A percentile compares a stretch with the other conserved stretches of the same genome.
phyloP scores from a whole-genome alignment of 2,888 invertebrate genomes.

The Heliconius aoede region DNA sequence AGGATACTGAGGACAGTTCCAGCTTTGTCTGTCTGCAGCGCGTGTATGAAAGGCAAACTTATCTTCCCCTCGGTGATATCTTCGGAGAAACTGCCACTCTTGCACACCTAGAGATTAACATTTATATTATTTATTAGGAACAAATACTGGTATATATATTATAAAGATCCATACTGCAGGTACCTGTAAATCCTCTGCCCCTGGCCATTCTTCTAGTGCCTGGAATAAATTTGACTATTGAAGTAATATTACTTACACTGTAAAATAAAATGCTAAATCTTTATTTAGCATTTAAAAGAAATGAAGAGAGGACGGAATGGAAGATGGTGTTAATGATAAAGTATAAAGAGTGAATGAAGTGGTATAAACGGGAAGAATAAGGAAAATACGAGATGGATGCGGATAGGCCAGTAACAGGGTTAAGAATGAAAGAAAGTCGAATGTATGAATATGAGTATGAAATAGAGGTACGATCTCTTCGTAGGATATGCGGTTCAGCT shows the following conservation, averaged over 20 bases:
- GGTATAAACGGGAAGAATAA: no score
- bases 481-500: no score
- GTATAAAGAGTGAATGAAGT: no score
- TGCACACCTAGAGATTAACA: slow-evolving; percentile 50
- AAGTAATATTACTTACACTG: background rate
- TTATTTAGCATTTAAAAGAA: background rate
- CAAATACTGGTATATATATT: background rate
- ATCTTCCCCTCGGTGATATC: slow-evolving; percentile 97
- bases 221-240: slow-evolving; percentile 7
- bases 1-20: slow-evolving; percentile 85
- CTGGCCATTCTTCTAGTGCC: slow-evolving; percentile 39
- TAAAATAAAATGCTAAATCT: no score
- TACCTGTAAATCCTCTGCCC: slow-evolving; percentile 21
- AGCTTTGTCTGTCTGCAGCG: slow-evolving; percentile 86
- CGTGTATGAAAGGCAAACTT: slow-evolving; percentile 95
- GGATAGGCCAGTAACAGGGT: no score
- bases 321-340: no score
- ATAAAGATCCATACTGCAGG: background rate
- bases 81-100: slow-evolving; percentile 94
- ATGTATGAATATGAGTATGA: no score
- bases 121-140: background rate
- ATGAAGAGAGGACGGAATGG: no score
- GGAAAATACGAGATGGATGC: no score
- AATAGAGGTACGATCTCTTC: no score
- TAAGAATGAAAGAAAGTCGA: no score